A percentile compares a stretch with the other conserved stretches of the same genome.
phyloP scores from a whole-genome alignment of 2,113 vertebrate species.

The human region GRCh38 chr18:30727001-30727500 shows the following conservation, averaged over 20 bases:
- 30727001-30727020: background rate
- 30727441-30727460: no score
- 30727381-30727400: background rate
- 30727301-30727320: background rate
- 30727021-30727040: background rate
- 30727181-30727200: background rate
- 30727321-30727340: background rate
- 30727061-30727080: background rate
- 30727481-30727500: background rate
- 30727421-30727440: background rate
- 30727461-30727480: background rate
- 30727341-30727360: background rate
- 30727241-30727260: background rate
- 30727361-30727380: background rate
- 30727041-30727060: background rate
- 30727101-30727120: background rate
- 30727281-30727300: background rate
- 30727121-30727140: background rate
- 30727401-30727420: background rate
- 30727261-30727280: background rate
- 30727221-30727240: background rate
- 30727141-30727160: background rate
- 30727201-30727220: background rate
- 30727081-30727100: background rate
- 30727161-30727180: background rate